Evolutionary conservation across 1,140 invertebrate species (phyloP).

Genomic region (Cotesia chilonis): DNA sequence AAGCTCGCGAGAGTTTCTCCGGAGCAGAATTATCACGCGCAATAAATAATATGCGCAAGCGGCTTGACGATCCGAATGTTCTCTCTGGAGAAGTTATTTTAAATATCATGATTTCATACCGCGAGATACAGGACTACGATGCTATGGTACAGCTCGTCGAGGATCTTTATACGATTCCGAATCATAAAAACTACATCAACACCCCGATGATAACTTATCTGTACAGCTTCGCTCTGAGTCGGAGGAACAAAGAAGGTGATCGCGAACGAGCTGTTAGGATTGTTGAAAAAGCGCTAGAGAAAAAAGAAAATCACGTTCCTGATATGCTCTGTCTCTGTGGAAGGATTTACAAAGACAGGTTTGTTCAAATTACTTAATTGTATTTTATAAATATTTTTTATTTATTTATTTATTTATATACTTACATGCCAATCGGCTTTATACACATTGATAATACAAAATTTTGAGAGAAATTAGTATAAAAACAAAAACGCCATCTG

Average conservation of each 20-base stretch:
- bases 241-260: slow-evolving; percentile 93
- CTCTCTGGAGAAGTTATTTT: slow-evolving; percentile 93
- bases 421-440: too few relatives aligned
- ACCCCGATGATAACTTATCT: slow-evolving; percentile 90
- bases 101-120: slow-evolving; percentile 90
- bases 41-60: slow-evolving; percentile 88
- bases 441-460: too few relatives aligned
- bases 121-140: slow-evolving; percentile 95
- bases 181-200: slow-evolving; percentile 87
- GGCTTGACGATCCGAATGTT: slow-evolving; percentile 96
- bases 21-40: slow-evolving; percentile 87
- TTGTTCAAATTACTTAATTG: slow-evolving; percentile 64
- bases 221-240: slow-evolving; percentile 97
- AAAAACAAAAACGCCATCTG: too few relatives aligned
- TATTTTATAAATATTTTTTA: too few relatives aligned
- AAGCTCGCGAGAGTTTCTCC: slow-evolving; percentile 87
- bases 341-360: slow-evolving; percentile 98
- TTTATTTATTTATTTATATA: too few relatives aligned
- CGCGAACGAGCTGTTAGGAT: slow-evolving; percentile 92
- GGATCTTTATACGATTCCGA: slow-evolving; percentile 92
- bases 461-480: too few relatives aligned
- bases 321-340: slow-evolving; percentile 99
- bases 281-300: slow-evolving; percentile 88
- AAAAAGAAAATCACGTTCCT: slow-evolving; percentile 92
- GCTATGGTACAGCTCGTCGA: slow-evolving; percentile 97